phyloP scores from a whole-genome alignment of 2,113 vertebrate genomes.

The Climacteris rufus region DNA sequence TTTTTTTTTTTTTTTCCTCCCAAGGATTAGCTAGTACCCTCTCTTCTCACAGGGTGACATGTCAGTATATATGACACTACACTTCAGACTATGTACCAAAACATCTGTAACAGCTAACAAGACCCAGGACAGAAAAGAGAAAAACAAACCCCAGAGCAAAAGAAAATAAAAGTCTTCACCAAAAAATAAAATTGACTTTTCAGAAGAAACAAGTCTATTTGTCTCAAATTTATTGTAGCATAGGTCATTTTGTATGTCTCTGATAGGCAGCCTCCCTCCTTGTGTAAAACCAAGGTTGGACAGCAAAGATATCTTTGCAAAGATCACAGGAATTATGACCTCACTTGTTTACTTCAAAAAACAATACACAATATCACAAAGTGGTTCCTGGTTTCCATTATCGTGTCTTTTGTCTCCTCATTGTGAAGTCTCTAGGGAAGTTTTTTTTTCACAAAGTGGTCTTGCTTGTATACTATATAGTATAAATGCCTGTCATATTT shows the following conservation, averaged over 20 bases:
- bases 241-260: background rate
- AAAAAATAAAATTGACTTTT: background rate
- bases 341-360: background rate
- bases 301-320: background rate
- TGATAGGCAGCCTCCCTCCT: background rate
- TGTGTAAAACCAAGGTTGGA: background rate
- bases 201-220: background rate
- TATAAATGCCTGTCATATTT: slow-evolving; percentile 70
- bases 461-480: slow-evolving; percentile 38
- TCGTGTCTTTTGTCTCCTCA: slow-evolving; percentile 7
- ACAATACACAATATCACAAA: background rate
- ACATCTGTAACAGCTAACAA: background rate
- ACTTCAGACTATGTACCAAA: background rate
- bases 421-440: slow-evolving; percentile 9
- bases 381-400: background rate
- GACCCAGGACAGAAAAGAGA: background rate
- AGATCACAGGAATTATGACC: background rate
- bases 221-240: background rate
- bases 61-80: background rate
- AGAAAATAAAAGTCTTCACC: background rate
- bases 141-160: background rate
- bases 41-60: background rate
- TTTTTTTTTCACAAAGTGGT: slow-evolving; percentile 2
- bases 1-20: background rate
- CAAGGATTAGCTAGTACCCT: background rate